Base-by-base conservation (phyloP, 2,888 invertebrate species). In the Orthonevra nobilis region DNA sequence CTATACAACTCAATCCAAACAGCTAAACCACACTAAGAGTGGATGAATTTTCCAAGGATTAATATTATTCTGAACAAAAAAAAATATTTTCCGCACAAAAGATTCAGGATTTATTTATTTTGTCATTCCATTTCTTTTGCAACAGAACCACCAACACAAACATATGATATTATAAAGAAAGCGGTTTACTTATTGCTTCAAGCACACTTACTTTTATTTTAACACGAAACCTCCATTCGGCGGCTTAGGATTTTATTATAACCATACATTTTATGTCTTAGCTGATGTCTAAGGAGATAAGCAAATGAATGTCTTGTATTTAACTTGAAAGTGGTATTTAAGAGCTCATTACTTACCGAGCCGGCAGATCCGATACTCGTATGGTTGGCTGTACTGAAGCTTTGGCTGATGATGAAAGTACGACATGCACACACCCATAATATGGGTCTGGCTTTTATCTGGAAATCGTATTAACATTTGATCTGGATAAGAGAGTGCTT, bases 391-490 rank as follows among this genome's bases (percentile, higher is more conserved):
- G n/a, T n/a, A n/a, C 23, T 20, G 19, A 23, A 38, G 15, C 10
- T 19, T 58, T 19, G n/a, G n/a, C n/a, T 30, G 19, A 17, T 28
- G 30, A 40, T 40, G 46, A 61, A 63, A 17, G 46, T n/a, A n/a
- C 15, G 52, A 34, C 48, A 38, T 48, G 19, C 20, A 68, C 38
- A 48, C n/a, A n/a, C n/a, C n/a, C n/a, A n/a, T n/a, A n/a, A n/a
- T n/a, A 56, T 38, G 36, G 40, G 50, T 34, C 36, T 46, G 12
- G 58, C 34, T 17, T 38, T 42, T 17, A 7, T 36, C 58, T 50
- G 6, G 42, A 73, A 58, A 66, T 73, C 42, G 42, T 50, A 42
- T 73, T 66, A 50, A 61, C 42, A 52, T 70, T 42, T 50, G 64
- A 64, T 52, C 46, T 52, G 50, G 14, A 52, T 60, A 20, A 17